Conservation (phyloP, 2,888 invertebrate genomes). For the Phasia obesa region DNA sequence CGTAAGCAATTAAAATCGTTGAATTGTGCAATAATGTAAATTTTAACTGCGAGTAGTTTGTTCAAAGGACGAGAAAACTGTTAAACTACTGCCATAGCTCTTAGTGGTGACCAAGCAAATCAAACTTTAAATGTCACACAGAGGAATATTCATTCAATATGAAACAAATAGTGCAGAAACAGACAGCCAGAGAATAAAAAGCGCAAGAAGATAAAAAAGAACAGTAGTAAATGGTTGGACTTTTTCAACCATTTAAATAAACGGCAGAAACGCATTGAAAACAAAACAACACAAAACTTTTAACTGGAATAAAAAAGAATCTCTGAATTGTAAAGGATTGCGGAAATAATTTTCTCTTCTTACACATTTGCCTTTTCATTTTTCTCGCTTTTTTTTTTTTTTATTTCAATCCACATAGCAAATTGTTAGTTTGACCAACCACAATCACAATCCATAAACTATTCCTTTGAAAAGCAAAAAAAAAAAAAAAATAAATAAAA, state of each 20-base stretch:
- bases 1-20: conserved; percentile 74
- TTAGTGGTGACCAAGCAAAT: conserved; percentile 61
- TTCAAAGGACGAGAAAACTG: conserved; percentile 60
- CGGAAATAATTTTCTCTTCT: conserved; percentile 68
- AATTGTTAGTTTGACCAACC: conserved; percentile 60
- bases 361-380: conserved; percentile 25
- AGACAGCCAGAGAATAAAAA: conserved; percentile 45
- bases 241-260: conserved; percentile 59
- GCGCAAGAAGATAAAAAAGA: neutral
- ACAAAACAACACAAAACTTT: conserved; percentile 50
- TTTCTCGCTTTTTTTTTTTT: conserved; percentile 4
- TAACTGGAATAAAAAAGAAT: conserved; percentile 42
- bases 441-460: conserved; percentile 56
- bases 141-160: conserved; percentile 58
- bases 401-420: conserved; percentile 31
- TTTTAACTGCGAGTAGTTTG: conserved; percentile 44
- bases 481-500: neutral
- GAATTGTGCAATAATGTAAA: conserved; percentile 72
- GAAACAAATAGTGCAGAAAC: conserved; percentile 69
- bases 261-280: conserved; percentile 67
- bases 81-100: conserved; percentile 44
- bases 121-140: conserved; percentile 65
- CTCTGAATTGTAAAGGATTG: conserved; percentile 61
- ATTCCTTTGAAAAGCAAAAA: conserved; percentile 13
- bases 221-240: conserved; percentile 51